phyloP scores from a whole-genome alignment of 2,113 vertebrate genomes.

The Poeciliopsis prolifica region DNA sequence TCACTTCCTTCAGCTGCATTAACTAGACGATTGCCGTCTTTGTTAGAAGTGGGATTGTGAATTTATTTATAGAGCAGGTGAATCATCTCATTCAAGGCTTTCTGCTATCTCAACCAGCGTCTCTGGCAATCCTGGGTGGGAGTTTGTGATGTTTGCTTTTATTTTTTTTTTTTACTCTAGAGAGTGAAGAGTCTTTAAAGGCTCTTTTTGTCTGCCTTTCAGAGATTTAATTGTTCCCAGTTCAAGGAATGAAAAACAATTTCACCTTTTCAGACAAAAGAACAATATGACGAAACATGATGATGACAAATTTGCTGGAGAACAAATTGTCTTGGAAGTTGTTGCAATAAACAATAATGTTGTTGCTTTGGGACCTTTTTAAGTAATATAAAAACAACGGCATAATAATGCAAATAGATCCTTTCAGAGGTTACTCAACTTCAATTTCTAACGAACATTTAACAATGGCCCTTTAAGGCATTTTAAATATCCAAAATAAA shows the following conservation, averaged over 20 bases:
- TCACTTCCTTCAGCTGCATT: slow-evolving; percentile 63
- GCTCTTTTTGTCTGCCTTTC: background rate
- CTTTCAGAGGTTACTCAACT: too few species aligned
- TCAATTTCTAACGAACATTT: too few species aligned
- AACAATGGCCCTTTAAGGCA: too few species aligned
- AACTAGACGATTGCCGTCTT: slow-evolving; percentile 54
- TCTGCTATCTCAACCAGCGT: slow-evolving; percentile 31
- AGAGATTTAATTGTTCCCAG: background rate
- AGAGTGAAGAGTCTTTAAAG: background rate
- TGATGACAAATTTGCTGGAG: too few species aligned
- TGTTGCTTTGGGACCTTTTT: too few species aligned
- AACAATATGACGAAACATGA: too few species aligned
- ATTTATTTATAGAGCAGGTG: slow-evolving; percentile 63
- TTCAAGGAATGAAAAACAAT: background rate
- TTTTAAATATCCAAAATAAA: too few species aligned
- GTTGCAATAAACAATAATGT: too few species aligned
- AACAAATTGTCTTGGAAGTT: too few species aligned
- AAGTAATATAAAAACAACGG: too few species aligned
- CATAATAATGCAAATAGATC: too few species aligned
- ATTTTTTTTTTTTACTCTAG: slow-evolving; percentile 5
- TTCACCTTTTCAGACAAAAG: too few species aligned
- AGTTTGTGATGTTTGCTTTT: slow-evolving; percentile 12
- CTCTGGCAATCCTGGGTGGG: slow-evolving; percentile 8
- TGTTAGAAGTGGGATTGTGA: slow-evolving; percentile 58
- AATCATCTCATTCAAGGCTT: slow-evolving; percentile 59